phyloP scores from a whole-genome alignment of 2,888 invertebrate genomes.

The Chironomus riparius region DNA sequence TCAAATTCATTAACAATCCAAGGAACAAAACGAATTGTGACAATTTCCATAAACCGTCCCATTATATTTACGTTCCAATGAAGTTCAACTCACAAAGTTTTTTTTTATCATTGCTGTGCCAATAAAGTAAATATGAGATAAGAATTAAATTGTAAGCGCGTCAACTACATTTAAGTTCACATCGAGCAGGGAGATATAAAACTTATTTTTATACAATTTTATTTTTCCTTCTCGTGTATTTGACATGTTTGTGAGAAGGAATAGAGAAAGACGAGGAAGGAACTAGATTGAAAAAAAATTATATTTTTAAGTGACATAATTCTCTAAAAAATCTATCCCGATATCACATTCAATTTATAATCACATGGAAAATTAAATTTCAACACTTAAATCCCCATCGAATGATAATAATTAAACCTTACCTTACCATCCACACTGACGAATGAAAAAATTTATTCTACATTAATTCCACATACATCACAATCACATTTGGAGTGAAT shows the following conservation, averaged over 20 bases:
- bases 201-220: neutral
- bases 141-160: conserved; percentile 25
- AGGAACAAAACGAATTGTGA: neutral
- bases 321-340: no score
- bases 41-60: neutral
- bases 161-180: conserved; percentile 9
- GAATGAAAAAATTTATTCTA: neutral
- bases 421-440: neutral
- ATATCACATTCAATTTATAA: neutral
- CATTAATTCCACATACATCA: neutral
- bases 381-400: neutral
- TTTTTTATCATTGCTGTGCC: conserved; percentile 21
- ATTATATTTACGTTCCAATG: neutral
- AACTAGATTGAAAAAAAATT: neutral
- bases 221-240: neutral
- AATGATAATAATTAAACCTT: neutral
- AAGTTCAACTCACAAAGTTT: conserved; percentile 5
- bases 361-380: neutral
- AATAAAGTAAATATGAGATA: conserved; percentile 27
- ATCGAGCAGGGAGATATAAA: neutral
- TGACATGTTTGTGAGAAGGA: neutral
- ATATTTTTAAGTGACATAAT: no score
- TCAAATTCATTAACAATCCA: no score
- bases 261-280: neutral
- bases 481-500: neutral